phyloP scores from a whole-genome alignment of 2,113 vertebrate species.

The Melanocharis versteri region DNA sequence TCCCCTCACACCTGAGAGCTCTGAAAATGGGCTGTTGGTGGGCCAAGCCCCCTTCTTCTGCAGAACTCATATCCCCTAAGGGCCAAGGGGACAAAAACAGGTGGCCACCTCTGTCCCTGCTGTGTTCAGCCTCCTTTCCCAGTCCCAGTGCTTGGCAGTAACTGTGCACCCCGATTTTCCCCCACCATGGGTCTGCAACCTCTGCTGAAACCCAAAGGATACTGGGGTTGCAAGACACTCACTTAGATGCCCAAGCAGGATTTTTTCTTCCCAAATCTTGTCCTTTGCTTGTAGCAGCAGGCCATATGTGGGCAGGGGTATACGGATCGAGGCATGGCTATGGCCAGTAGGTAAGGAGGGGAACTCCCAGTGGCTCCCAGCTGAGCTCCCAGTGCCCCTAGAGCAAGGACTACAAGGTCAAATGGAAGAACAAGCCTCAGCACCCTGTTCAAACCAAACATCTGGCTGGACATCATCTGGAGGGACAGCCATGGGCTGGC shows the following conservation, averaged over 20 bases:
- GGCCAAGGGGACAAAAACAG: background rate
- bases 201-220: background rate
- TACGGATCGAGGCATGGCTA: background rate
- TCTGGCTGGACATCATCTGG: background rate
- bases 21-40: background rate
- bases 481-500: background rate
- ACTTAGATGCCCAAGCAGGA: background rate
- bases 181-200: accelerated
- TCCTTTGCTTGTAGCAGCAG: background rate
- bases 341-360: accelerated
- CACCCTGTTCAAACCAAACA: background rate
- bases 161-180: background rate
- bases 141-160: background rate
- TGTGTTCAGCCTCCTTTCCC: background rate
- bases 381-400: background rate
- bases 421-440: background rate
- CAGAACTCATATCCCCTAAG: background rate
- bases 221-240: background rate
- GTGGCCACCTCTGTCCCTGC: background rate
- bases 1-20: background rate
- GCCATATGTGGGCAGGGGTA: background rate
- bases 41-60: background rate
- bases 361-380: background rate
- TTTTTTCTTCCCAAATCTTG: background rate
- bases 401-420: background rate